Evolutionary conservation across 1,140 invertebrate genomes (phyloP).

Genomic region (Heliothis subflexa): DNA sequence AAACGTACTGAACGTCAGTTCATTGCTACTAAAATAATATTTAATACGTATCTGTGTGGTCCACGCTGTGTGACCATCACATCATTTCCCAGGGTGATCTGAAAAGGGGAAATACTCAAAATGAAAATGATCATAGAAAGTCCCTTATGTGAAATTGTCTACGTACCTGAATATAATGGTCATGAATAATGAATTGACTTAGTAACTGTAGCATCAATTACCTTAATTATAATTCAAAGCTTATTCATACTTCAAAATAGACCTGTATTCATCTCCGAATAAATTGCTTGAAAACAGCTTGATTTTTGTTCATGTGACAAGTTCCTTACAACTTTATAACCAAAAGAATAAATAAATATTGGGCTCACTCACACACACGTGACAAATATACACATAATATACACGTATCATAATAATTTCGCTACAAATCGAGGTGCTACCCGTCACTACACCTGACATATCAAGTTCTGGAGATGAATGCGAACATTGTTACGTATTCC

Average conservation of each 20-base stretch:
- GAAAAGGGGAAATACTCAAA: background rate
- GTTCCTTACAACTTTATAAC: no score
- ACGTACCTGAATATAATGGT: no score
- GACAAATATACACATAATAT: no score
- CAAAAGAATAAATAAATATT: background rate
- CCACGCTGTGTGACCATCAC: background rate
- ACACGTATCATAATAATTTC: background rate
- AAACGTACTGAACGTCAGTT: slow-evolving; percentile 19
- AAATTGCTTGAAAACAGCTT: no score
- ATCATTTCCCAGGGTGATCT: background rate
- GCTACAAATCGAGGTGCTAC: background rate
- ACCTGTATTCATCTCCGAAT: no score
- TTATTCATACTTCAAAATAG: no score
- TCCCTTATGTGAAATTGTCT: no score
- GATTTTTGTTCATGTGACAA: no score
- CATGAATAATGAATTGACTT: no score
- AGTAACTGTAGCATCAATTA: no score
- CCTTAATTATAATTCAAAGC: no score
- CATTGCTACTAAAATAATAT: slow-evolving; percentile 12
- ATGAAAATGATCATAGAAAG: background rate
- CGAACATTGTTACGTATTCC: slow-evolving; percentile 5
- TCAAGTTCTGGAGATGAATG: slow-evolving; percentile 21
- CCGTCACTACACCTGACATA: background rate
- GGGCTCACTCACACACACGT: background rate
- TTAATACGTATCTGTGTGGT: slow-evolving; percentile 21